A percentile compares a stretch with the other conserved stretches of the same genome.
phyloP scores from a whole-genome alignment of 2,888 invertebrate species.

The Drosophila helvetica region DNA sequence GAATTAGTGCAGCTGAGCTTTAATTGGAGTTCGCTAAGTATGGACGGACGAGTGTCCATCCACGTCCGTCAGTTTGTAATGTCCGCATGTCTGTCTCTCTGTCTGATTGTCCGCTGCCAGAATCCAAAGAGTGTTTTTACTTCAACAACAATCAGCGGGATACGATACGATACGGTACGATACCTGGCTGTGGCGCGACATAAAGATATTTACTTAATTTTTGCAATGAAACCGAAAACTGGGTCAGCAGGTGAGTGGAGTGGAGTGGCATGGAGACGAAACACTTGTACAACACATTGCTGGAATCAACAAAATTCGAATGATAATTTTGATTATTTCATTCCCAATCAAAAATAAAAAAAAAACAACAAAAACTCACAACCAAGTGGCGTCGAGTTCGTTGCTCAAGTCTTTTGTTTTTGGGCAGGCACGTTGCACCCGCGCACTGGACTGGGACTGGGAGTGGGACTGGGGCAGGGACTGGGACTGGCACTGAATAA shows the following conservation, averaged over 20 bases:
- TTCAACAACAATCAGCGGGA: neutral
- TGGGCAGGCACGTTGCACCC: slow-evolving; percentile 46
- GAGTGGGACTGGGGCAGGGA: too few relatives aligned
- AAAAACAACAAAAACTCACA: slow-evolving; percentile 13
- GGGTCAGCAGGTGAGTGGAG: slow-evolving; percentile 60
- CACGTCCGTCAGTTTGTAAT: slow-evolving; percentile 24
- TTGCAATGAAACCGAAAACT: slow-evolving; percentile 48
- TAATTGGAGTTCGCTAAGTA: slow-evolving; percentile 58
- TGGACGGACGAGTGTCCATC: slow-evolving; percentile 14
- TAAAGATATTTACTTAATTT: slow-evolving; percentile 40
- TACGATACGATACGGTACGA: neutral
- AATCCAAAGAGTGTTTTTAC: slow-evolving; percentile 22
- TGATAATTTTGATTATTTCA: slow-evolving; percentile 45
- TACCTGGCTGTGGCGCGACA: slow-evolving; percentile 3
- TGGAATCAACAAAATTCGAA: slow-evolving; percentile 17
- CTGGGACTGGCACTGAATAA: slow-evolving; percentile 57
- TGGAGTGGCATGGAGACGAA: too few relatives aligned
- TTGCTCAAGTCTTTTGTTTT: slow-evolving; percentile 67
- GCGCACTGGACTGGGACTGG: slow-evolving; percentile 2
- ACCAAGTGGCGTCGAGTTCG: slow-evolving; percentile 48
- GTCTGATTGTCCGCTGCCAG: slow-evolving; percentile 28
- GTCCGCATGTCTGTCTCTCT: slow-evolving; percentile 19
- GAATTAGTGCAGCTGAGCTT: slow-evolving; percentile 73
- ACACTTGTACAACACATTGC: slow-evolving; percentile 19
- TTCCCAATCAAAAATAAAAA: slow-evolving; percentile 26